Conservation (phyloP, 2,113 vertebrate genomes). For the Sterna hirundo region DNA sequence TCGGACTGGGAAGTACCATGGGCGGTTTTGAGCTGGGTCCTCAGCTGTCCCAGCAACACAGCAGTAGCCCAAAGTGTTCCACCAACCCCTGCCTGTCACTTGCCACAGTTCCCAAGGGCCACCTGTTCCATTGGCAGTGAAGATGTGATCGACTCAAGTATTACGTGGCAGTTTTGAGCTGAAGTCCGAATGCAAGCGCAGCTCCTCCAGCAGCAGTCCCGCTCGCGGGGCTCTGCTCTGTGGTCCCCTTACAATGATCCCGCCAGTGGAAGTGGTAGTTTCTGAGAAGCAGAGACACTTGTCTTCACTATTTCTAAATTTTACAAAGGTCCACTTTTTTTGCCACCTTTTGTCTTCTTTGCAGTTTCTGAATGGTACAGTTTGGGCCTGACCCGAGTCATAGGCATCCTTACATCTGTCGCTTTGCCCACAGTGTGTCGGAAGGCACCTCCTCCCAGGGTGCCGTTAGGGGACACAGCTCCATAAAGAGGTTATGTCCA, state of each 20-base stretch:
- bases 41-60: not conserved
- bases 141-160: not conserved
- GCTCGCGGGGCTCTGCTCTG: not conserved
- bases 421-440: fast-evolving
- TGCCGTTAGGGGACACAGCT: not conserved
- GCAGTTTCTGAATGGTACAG: fast-evolving
- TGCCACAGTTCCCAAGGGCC: not conserved
- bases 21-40: not conserved
- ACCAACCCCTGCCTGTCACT: not conserved
- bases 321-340: not conserved
- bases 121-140: fast-evolving
- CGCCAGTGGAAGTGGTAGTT: not conserved
- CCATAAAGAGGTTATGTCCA: not conserved
- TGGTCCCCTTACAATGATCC: not conserved
- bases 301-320: not conserved
- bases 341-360: not conserved
- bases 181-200: not conserved
- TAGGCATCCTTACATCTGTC: not conserved
- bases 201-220: not conserved
- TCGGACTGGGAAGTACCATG: not conserved
- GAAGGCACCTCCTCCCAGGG: not conserved
- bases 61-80: not conserved
- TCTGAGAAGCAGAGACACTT: not conserved
- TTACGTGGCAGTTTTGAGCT: not conserved
- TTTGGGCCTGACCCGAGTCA: not conserved